Evolutionary conservation across 2,113 vertebrate species (phyloP), one percentile per base, ranked within the genome.

Genomic region (Otocyon megalotis): DNA sequence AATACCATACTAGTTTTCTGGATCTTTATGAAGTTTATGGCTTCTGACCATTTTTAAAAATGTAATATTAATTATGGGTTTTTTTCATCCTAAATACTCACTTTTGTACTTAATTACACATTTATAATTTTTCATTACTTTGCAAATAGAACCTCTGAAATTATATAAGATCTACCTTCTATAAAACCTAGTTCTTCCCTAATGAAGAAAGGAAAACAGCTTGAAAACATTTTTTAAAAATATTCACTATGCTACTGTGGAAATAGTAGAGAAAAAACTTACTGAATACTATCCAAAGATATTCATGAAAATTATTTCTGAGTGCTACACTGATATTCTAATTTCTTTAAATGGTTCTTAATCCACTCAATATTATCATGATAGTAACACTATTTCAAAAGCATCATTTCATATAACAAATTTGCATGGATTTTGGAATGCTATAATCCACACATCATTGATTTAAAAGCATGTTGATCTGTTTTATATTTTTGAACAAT

Each of bases 301-400:
- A 97, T n/a, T 84, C 17, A 53, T 16, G 28, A 96, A 96, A 93
- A 28, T 1, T 83, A 95, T 93, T 90, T 98, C 22, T 88, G 4
- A 15, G 91, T 97, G 6, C 4, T 97, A 22, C 56, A 97, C 15
- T 95, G n/a, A 77, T 48, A 77, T 17, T 90, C 0, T 88, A 86
- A 95, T 88, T 53, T 19, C 62, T 98, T 62, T 24, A 97, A 96
- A 60, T 96, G 13, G n/a, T 90, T 92, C 93, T 97, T 96, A 97
- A 90, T 97, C 53, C 54, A 35, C 8, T 35, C 13, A 83, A 96
- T 86, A 83, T 69, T 89, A 48, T 83, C 50, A 69, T 80, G 15
- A 74, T 83, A 93, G 13, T 35, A 88, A 74, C 7, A 86, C 30
- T 94, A 89, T 87, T 98, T 90, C 67, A 96, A 37, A 79, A 2